A percentile compares a stretch with the other conserved stretches of the same genome.
phyloP scores from a whole-genome alignment of 1,140 invertebrate genomes.

The Rhyacophila brunnea region DNA sequence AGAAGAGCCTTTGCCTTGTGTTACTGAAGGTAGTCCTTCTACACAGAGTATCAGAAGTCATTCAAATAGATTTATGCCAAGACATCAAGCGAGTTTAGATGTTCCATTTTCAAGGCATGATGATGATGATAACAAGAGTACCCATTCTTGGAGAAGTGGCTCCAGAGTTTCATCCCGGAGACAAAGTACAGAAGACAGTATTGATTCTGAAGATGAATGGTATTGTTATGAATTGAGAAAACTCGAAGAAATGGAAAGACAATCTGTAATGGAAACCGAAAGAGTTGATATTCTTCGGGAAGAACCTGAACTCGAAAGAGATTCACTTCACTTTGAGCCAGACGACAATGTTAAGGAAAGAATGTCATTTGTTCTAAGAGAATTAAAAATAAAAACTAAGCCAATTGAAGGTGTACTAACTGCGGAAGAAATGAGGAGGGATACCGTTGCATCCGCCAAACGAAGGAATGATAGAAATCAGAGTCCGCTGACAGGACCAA shows the following conservation, averaged over 20 bases:
- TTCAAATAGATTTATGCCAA: constrained; percentile 59
- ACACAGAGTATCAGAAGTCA: constrained; percentile 59
- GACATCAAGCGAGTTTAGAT: constrained; percentile 77
- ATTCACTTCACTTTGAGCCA: constrained; percentile 56
- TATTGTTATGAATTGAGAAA: constrained; percentile 86
- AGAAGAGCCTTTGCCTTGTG: constrained; percentile 46
- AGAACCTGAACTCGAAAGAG: constrained; percentile 55
- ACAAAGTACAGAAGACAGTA: constrained; percentile 89
- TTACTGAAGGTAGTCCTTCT: constrained; percentile 64
- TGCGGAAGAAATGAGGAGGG: constrained; percentile 52
- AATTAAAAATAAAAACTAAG: constrained; percentile 69
- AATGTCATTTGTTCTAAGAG: constrained; percentile 74
- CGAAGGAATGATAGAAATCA: constrained; percentile 27
- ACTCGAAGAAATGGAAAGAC: constrained; percentile 81
- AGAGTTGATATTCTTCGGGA: constrained; percentile 60
- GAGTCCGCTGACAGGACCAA: constrained; percentile 27
- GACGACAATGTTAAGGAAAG: constrained; percentile 71
- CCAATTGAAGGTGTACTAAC: constrained; percentile 32
- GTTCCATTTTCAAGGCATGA: constrained; percentile 71
- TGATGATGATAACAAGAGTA: constrained; percentile 82
- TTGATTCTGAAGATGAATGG: constrained; percentile 92
- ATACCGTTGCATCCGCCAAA: constrained; percentile 40
- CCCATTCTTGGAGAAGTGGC: constrained; percentile 81
- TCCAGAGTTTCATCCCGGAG: constrained; percentile 82
- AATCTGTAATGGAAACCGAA: constrained; percentile 65